phyloP scores from a whole-genome alignment of 2,113 vertebrate species.

The Polypterus bichir region DNA sequence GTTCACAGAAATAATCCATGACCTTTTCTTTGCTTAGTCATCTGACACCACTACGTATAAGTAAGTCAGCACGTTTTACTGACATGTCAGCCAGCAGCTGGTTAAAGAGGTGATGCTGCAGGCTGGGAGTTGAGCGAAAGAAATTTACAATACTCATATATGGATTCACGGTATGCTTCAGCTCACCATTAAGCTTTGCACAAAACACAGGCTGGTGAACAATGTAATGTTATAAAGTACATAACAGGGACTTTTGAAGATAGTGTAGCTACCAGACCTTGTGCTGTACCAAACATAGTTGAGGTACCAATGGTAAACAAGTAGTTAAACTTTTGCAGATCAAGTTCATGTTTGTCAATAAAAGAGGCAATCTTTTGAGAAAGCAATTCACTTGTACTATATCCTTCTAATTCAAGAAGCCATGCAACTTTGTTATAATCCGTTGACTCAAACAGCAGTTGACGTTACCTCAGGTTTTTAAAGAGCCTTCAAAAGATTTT shows the following conservation, averaged over 20 bases:
- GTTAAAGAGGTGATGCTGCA: constrained; percentile 12
- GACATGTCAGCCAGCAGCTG: constrained; percentile 16
- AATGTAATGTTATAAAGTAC: constrained; percentile 15
- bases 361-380: too few species aligned
- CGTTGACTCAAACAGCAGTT: too few species aligned
- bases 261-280: constrained; percentile 12
- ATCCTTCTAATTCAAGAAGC: too few species aligned
- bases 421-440: too few species aligned
- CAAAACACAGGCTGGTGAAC: constrained; percentile 10
- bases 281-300: too few species aligned
- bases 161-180: constrained; percentile 14
- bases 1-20: constrained; percentile 14
- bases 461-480: too few species aligned
- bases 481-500: too few species aligned
- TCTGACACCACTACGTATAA: constrained; percentile 17
- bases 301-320: too few species aligned
- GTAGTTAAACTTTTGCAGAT: background rate
- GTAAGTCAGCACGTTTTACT: constrained; percentile 13
- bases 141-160: constrained; percentile 7
- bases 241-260: background rate
- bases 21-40: constrained; percentile 19
- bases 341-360: background rate
- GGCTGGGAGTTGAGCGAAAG: constrained; percentile 12
- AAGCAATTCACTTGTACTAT: too few species aligned
- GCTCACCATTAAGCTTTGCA: constrained; percentile 10